phyloP scores from a whole-genome alignment of 1,140 invertebrate genomes.

The Littorina saxatilis region DNA sequence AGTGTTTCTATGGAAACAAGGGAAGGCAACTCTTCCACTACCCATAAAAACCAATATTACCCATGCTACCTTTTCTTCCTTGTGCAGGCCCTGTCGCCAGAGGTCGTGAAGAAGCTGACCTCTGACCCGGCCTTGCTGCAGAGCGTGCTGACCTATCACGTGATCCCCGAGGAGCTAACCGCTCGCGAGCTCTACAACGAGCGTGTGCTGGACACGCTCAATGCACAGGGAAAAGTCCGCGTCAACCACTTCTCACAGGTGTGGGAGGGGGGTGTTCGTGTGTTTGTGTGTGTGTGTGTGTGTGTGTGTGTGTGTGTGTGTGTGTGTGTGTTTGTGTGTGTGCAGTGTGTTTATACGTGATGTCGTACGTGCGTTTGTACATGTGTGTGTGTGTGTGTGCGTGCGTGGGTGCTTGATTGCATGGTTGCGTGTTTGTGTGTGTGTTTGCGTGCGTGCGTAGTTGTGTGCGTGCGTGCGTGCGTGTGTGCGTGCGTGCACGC shows the following conservation, averaged over 20 bases:
- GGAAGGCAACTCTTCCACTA: no score
- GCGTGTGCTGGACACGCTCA: conserved; percentile 49
- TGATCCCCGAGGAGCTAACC: conserved; percentile 77
- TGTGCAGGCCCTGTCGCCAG: conserved; percentile 45
- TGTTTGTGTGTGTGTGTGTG: no score
- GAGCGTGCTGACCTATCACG: conserved; percentile 80
- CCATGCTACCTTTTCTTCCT: background rate
- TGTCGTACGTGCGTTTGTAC: background rate
- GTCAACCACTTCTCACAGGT: conserved; percentile 58
- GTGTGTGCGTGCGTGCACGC: no score
- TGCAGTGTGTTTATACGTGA: background rate
- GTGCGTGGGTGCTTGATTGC: no score
- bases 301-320: no score
- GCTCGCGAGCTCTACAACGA: conserved; percentile 78
- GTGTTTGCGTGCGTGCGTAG: no score
- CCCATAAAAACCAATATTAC: background rate
- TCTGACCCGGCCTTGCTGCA: conserved; percentile 76
- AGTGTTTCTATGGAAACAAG: background rate
- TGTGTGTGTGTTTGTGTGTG: no score
- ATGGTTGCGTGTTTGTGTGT: no score
- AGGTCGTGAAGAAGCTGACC: conserved; percentile 51
- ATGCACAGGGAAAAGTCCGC: conserved; percentile 47
- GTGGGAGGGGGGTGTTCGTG: no score
- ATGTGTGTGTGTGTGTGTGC: no score
- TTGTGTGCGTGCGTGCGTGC: no score